Base-by-base conservation (phyloP, 2,113 vertebrate genomes). In the Brevimyrus niger region DNA sequence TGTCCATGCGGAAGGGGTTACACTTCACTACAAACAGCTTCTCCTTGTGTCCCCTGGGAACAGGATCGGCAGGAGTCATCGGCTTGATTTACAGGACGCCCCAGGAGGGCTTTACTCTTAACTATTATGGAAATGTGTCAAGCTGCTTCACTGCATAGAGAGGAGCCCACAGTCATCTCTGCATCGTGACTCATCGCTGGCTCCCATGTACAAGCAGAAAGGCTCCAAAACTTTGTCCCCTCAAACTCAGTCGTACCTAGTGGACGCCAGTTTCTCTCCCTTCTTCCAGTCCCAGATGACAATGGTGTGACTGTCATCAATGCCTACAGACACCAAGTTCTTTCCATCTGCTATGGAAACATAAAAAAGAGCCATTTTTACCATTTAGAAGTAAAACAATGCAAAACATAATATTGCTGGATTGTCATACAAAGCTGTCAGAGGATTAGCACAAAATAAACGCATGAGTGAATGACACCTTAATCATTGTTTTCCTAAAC, bases 201-300 rank as follows among this genome's bases (percentile, higher is more conserved):
- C 2, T 23, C 17, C 17, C 42, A 17, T 35, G 53, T 0, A 2
- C 19, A 2, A 55, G 27, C 23, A 27, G n/a, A 27, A 9, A 61
- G 58, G 58, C n/a, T 69, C 9, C 3, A 27, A 31, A 27, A 65
- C n/a, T 23, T n/a, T 51, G 48, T 10, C 48, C 48, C 46, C 27
- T 9, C n/a, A 86, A 35, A 44, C 27, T 35, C 11, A 65, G 87
- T 95, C 1, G 61, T 69, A 99, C 98, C 97, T 97, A 89, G 97
- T 96, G 47, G 97, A 98, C 46, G 98, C 97, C 89, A 99, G 94
- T 91, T 97, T 96, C 93, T 99, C 98, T 91, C 98, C 98, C 92
- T 97, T 98, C 92, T 97, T 99, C 98, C 98, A 99, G 90, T 99
- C 98, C 98, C 98, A 99, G 92, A 98, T 96, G 53, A 99, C 97